Conservation (phyloP, 2,797 vertebrate genomes). For the Betta splendens region DNA sequence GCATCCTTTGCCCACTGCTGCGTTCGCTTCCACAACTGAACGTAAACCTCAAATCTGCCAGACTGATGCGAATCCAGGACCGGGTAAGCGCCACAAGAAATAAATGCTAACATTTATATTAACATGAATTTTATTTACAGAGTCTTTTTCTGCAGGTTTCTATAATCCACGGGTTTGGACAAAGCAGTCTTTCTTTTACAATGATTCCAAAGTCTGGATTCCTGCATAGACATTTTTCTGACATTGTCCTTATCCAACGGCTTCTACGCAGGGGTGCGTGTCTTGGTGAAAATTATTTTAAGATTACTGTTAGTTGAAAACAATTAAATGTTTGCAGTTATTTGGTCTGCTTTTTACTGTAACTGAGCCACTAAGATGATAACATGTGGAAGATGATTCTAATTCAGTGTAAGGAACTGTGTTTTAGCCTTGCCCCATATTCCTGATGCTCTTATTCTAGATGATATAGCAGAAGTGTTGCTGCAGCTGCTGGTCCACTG, state of each 20-base stretch:
- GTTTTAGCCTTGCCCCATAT: conserved; percentile 20
- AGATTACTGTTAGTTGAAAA: background rate
- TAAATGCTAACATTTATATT: too few species aligned
- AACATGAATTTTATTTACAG: conserved; percentile 1
- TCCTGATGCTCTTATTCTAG: conserved; percentile 31
- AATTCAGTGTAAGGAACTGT: background rate
- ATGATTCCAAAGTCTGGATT: conserved; percentile 73
- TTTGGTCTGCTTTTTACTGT: conserved; percentile 7
- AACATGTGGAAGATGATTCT: conserved; percentile 1
- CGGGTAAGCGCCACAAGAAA: too few species aligned
- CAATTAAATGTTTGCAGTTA: conserved; percentile 10
- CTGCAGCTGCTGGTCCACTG: conserved; percentile 56
- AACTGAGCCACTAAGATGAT: background rate
- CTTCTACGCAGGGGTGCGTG: conserved; percentile 1
- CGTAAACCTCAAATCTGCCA: conserved; percentile 24
- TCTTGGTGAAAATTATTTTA: background rate
- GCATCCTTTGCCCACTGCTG: conserved; percentile 74
- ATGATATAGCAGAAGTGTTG: conserved; percentile 34
- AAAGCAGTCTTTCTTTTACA: conserved; percentile 82
- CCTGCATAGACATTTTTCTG: conserved; percentile 49
- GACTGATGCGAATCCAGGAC: conserved; percentile 68
- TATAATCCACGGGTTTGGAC: conserved; percentile 67
- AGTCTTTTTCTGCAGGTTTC: conserved; percentile 65
- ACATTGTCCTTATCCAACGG: conserved; percentile 5
- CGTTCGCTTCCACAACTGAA: conserved; percentile 80